Evolutionary conservation across 2,797 vertebrate genomes (phyloP).

Genomic region (Rachycentron canadum): DNA sequence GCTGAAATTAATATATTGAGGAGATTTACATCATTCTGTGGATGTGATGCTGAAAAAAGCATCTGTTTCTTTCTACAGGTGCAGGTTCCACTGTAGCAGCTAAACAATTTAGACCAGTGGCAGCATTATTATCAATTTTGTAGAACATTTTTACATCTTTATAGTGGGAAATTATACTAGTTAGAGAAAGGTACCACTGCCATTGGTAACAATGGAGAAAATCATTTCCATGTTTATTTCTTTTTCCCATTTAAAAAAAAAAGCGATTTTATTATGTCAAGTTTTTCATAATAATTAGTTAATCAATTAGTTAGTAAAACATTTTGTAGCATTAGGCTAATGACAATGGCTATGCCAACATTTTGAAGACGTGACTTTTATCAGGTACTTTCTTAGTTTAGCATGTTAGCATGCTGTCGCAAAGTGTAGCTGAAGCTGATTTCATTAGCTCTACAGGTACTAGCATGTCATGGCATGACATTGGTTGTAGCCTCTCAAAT

Average conservation of each 20-base stretch:
- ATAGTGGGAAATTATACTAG: neutral
- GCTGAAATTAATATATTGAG: constrained; percentile 46
- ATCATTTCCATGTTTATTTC: neutral
- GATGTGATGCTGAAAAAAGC: constrained; percentile 34
- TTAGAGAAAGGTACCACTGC: neutral
- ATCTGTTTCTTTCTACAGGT: neutral
- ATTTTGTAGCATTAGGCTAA: neutral
- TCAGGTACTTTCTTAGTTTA: neutral
- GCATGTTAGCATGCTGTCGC: neutral
- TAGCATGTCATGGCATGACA: too few relatives aligned
- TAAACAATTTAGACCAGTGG: neutral
- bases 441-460: neutral
- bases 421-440: neutral
- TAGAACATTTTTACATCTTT: neutral
- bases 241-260: neutral
- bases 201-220: too few relatives aligned
- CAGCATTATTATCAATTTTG: neutral
- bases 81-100: neutral
- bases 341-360: neutral
- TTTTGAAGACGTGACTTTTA: neutral
- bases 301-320: too few relatives aligned
- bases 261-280: neutral
- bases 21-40: constrained; percentile 28
- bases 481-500: neutral
- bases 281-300: too few relatives aligned